Percentiles rank a stretch among this genome's conserved stretches.
These are phyloP conservation scores for Sminthurides bifidus DNA, from an alignment of 1,140 invertebrate species.

Conservation along the genomic window DNA sequence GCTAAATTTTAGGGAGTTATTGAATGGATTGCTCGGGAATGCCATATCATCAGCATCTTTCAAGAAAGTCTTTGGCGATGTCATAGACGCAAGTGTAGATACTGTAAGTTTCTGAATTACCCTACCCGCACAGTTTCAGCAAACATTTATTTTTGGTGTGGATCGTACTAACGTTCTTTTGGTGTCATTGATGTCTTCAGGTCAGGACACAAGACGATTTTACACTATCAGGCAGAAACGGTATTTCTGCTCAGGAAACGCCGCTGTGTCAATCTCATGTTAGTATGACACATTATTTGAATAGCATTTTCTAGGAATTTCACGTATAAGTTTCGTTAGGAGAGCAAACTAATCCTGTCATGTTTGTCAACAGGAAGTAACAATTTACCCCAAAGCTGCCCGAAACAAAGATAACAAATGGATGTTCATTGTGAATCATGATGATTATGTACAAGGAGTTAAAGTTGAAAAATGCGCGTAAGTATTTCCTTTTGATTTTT, in stretches of 20 bases:
- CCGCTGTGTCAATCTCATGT: constrained; percentile 26
- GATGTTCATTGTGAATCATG: constrained; percentile 46
- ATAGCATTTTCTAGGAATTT: neutral
- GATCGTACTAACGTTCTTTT: neutral
- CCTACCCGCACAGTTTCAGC: neutral
- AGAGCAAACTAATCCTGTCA: neutral
- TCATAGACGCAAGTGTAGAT: constrained; percentile 5
- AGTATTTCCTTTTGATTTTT: constrained; percentile 28
- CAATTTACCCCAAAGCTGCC: constrained; percentile 40
- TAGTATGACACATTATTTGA: neutral
- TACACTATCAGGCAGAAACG: neutral
- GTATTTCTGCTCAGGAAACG: constrained; percentile 18
- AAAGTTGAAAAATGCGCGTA: constrained; percentile 45
- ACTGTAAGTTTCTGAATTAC: neutral
- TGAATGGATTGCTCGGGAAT: constrained; percentile 20
- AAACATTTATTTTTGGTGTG: neutral
- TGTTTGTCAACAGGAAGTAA: constrained; percentile 34
- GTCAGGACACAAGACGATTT: neutral
- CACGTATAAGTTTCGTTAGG: neutral
- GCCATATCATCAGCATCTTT: constrained; percentile 20
- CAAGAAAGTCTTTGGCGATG: constrained; percentile 25
- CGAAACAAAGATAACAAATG: constrained; percentile 42
- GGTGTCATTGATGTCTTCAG: neutral
- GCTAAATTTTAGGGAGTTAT: constrained; percentile 13
- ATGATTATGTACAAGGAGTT: constrained; percentile 44